These are phyloP conservation scores for Epistrophe eligans DNA, from an alignment of 2,888 invertebrate species.

Conservation along the genomic window DNA sequence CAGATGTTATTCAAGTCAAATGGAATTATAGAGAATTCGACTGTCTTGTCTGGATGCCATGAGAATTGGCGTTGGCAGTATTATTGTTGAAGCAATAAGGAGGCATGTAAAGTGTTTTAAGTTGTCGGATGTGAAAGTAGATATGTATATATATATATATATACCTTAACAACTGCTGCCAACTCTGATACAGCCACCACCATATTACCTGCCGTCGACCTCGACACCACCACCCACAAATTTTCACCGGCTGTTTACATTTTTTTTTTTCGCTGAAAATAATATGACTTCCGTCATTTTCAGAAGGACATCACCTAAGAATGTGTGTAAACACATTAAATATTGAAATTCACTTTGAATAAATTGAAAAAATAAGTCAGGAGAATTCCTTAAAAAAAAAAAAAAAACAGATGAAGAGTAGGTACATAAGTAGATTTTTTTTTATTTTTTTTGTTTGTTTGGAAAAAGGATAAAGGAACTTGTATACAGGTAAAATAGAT, in stretches of 20 bases:
- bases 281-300: slow-evolving; percentile 44
- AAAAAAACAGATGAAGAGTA: slow-evolving; percentile 9
- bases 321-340: slow-evolving; percentile 54
- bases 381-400: not conserved
- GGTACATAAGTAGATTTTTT: not conserved
- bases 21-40: slow-evolving; percentile 55
- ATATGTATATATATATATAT: too few relatives aligned
- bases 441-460: not conserved
- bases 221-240: not conserved
- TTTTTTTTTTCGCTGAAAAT: slow-evolving; percentile 20
- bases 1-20: slow-evolving; percentile 69
- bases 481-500: slow-evolving; percentile 4
- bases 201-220: not conserved
- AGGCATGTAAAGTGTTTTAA: slow-evolving; percentile 52
- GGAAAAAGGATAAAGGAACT: not conserved
- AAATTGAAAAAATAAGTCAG: slow-evolving; percentile 23
- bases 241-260: slow-evolving; percentile 5
- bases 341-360: slow-evolving; percentile 44
- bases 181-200: not conserved
- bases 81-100: slow-evolving; percentile 14
- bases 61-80: slow-evolving; percentile 27
- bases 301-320: slow-evolving; percentile 39
- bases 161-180: not conserved
- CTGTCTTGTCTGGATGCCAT: slow-evolving; percentile 53
- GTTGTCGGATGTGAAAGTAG: slow-evolving; percentile 33